These are phyloP conservation scores for Lagopus leucura DNA, from an alignment of 2,113 vertebrate genomes.

Conservation along the genomic window DNA sequence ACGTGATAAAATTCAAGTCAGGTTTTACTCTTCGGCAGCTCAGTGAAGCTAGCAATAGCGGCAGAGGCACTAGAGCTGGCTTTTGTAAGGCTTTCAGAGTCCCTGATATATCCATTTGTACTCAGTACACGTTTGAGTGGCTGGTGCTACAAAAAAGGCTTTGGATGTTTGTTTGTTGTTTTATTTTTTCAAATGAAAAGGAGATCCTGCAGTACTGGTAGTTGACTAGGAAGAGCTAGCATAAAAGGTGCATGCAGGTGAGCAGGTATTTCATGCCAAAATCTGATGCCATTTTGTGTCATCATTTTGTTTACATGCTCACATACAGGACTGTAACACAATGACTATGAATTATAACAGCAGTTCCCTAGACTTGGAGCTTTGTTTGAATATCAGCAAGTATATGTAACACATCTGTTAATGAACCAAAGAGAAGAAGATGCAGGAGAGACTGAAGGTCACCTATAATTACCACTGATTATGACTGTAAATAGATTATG, in stretches of 20 bases:
- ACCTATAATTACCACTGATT: background rate
- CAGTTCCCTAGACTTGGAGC: background rate
- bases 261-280: background rate
- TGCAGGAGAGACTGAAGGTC: background rate
- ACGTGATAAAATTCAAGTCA: background rate
- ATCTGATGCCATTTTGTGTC: background rate
- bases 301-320: background rate
- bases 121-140: background rate
- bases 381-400: background rate
- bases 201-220: background rate
- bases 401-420: background rate
- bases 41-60: background rate
- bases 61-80: background rate
- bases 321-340: background rate
- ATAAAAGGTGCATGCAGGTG: background rate
- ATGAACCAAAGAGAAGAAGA: background rate
- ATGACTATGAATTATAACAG: background rate
- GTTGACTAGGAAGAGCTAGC: background rate
- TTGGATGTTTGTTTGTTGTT: background rate
- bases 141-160: constrained; percentile 4
- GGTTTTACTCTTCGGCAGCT: background rate
- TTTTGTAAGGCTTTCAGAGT: background rate
- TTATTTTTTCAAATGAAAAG: background rate
- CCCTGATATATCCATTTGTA: background rate
- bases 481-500: background rate